Conservation (phyloP, 2,113 vertebrate genomes). For the Bos javanicus region DNA sequence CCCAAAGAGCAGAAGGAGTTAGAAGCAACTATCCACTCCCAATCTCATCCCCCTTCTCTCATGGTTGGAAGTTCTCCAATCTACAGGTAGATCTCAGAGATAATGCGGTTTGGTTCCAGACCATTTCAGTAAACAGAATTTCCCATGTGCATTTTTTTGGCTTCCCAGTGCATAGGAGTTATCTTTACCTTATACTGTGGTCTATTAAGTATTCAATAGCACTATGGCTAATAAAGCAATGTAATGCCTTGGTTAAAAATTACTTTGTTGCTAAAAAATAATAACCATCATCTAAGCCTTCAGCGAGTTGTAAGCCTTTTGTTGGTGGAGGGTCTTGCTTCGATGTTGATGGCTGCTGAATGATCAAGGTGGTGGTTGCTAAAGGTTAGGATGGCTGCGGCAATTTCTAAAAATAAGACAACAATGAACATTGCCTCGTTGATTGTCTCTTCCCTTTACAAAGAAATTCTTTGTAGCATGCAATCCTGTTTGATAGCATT, state of each 20-base stretch:
- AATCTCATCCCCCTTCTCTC: background rate
- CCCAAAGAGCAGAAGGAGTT: background rate
- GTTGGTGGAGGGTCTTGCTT: background rate
- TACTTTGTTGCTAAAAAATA: background rate
- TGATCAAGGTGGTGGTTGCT: background rate
- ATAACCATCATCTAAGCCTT: background rate
- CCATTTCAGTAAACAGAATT: background rate
- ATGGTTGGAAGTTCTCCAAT: background rate
- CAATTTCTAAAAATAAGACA: background rate
- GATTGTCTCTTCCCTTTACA: background rate
- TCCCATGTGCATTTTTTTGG: background rate
- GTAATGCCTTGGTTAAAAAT: background rate
- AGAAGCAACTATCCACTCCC: background rate
- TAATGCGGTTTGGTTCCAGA: background rate
- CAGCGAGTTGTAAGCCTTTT: background rate
- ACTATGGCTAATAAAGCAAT: background rate
- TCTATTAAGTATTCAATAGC: background rate
- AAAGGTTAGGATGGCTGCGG: background rate
- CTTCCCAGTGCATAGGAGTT: background rate
- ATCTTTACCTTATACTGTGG: background rate
- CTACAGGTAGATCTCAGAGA: background rate
- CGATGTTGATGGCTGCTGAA: background rate
- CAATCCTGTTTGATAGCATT: background rate
- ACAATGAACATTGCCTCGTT: background rate
- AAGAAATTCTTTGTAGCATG: background rate